phyloP scores from a whole-genome alignment of 2,113 vertebrate species.

The Antechinus stuartii region DNA sequence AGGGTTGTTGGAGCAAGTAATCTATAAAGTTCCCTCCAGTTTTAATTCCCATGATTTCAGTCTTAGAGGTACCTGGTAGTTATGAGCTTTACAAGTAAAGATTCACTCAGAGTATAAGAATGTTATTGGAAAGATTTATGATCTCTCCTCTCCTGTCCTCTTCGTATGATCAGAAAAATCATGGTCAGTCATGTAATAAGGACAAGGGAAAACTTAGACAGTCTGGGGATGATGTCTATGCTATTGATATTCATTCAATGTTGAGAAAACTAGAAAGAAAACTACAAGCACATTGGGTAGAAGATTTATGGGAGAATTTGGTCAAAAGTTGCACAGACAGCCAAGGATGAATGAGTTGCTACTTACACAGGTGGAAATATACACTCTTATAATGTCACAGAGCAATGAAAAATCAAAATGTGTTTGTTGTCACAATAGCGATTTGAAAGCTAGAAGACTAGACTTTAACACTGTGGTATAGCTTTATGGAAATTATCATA shows the following conservation, averaged over 20 bases:
- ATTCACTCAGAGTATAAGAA: neutral
- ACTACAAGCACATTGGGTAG: neutral
- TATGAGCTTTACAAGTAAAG: neutral
- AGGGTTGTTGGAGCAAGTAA: neutral
- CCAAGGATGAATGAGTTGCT: neutral
- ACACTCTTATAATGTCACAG: neutral
- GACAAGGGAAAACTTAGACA: neutral
- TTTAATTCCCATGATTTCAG: neutral
- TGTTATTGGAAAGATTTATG: neutral
- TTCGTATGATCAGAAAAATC: neutral
- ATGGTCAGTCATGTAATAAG: neutral
- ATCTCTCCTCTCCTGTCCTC: neutral
- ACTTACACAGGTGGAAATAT: neutral
- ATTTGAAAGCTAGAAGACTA: neutral
- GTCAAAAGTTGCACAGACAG: neutral
- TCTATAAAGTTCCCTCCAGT: neutral
- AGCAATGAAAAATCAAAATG: neutral
- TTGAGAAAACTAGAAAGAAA: neutral
- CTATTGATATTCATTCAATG: neutral
- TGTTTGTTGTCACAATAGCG: neutral
- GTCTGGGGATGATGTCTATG: neutral
- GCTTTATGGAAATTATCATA: neutral
- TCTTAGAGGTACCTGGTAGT: neutral
- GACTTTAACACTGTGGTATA: neutral
- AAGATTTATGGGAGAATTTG: neutral